A percentile compares a stretch with the other conserved stretches of the same genome.
Evolutionary conservation across 1,140 invertebrate species (phyloP).

Genomic region (Drosophila bocqueti): DNA sequence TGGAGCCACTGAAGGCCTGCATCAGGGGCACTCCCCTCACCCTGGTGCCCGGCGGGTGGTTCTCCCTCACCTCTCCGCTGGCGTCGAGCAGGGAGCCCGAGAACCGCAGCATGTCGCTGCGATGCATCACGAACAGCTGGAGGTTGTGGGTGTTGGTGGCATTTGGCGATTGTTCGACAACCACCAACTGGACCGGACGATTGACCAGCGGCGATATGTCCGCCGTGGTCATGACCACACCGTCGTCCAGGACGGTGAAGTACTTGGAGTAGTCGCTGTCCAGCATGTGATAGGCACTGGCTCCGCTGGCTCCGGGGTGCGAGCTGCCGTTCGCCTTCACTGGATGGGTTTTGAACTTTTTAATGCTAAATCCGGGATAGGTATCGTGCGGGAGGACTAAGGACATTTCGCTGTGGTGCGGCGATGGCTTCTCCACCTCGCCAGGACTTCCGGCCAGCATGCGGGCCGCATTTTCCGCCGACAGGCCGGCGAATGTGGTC

Average conservation of each 20-base stretch:
- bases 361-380: conserved; percentile 93
- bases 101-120: conserved; percentile 92
- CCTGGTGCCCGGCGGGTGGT: conserved; percentile 89
- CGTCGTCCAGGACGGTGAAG: conserved; percentile 94
- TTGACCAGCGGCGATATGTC: conserved; percentile 92
- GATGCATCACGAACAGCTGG: conserved; percentile 93
- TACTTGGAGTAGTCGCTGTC: conserved; percentile 92
- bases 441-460: conserved; percentile 77
- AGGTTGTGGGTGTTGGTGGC: conserved; percentile 92
- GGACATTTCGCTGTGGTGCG: conserved; percentile 76
- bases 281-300: conserved; percentile 84
- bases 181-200: conserved; percentile 91
- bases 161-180: conserved; percentile 92
- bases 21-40: conserved; percentile 89
- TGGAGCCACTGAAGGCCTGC: conserved; percentile 85
- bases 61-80: conserved; percentile 91
- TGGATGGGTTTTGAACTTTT: conserved; percentile 87
- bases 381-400: conserved; percentile 92
- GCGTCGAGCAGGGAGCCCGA: conserved; percentile 87
- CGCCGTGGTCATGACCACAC: conserved; percentile 95
- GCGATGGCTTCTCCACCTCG: conserved; percentile 37
- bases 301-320: conserved; percentile 2
- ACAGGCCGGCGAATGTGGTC: conserved; percentile 63
- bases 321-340: conserved; percentile 40
- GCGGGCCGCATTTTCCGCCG: conserved; percentile 76